Percentiles rank a stretch among this genome's conserved stretches.
Evolutionary conservation across 2,888 invertebrate species (phyloP).

Genomic region (Acrocyrtus sp.): DNA sequence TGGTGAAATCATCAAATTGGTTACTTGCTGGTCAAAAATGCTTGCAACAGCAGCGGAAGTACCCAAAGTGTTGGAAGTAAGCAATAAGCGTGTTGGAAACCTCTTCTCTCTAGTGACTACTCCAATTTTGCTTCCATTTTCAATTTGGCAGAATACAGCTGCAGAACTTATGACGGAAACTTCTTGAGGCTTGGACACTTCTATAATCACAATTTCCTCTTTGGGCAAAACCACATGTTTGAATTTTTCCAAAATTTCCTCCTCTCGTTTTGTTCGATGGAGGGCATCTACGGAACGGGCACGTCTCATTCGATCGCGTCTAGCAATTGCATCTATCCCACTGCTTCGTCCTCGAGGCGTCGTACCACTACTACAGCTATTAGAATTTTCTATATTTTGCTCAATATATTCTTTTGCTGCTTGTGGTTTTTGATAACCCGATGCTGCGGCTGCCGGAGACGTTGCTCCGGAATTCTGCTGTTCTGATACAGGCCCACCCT

Average conservation of each 20-base stretch:
- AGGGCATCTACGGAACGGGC: conserved; percentile 88
- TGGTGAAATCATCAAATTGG: conserved; percentile 57
- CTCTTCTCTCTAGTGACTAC: conserved; percentile 22
- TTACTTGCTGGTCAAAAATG: conserved; percentile 52
- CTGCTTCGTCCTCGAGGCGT: conserved; percentile 68
- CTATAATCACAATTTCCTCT: conserved; percentile 63
- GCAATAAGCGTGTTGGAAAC: conserved; percentile 38
- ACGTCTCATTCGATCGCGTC: conserved; percentile 76
- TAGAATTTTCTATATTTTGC: conserved; percentile 40
- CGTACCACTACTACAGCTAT: conserved; percentile 22
- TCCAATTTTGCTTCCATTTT: conserved; percentile 7
- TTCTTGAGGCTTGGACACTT: conserved; percentile 60
- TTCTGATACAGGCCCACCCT: background rate
- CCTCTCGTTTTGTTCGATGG: conserved; percentile 64
- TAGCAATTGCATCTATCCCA: conserved; percentile 41
- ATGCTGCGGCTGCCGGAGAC: conserved; percentile 41
- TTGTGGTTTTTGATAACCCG: conserved; percentile 25
- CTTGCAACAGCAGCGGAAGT: conserved; percentile 15
- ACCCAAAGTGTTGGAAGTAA: conserved; percentile 38
- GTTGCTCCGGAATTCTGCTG: conserved; percentile 56
- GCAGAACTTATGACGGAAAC: conserved; percentile 8
- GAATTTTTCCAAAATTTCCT: conserved; percentile 63
- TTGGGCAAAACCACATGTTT: conserved; percentile 62
- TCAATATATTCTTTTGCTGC: conserved; percentile 15
- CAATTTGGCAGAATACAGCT: conserved; percentile 4